phyloP scores from a whole-genome alignment of 2,113 vertebrate genomes.

The Mungos mungo region DNA sequence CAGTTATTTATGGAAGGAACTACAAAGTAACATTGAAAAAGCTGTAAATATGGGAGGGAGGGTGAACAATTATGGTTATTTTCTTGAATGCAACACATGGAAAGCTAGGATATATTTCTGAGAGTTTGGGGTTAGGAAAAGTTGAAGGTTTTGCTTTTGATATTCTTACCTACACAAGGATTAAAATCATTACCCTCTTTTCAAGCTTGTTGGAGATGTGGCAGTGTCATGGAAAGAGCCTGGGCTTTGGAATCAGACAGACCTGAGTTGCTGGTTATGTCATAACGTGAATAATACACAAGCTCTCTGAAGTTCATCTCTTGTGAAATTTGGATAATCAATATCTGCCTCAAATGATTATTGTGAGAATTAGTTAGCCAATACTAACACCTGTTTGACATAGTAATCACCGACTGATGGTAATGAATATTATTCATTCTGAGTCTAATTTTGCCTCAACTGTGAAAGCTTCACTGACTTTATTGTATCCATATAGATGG shows the following conservation, averaged over 20 bases:
- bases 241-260: background rate
- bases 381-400: background rate
- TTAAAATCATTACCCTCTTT: background rate
- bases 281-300: background rate
- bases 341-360: background rate
- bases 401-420: background rate
- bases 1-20: background rate
- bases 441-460: background rate
- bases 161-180: background rate
- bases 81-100: background rate
- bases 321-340: background rate
- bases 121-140: background rate
- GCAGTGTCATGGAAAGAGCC: background rate
- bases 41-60: background rate
- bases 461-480: background rate
- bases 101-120: background rate
- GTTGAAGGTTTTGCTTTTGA: background rate
- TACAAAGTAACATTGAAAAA: background rate
- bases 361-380: background rate
- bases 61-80: background rate
- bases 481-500: background rate
- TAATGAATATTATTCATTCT: background rate
- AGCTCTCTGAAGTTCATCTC: background rate
- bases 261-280: background rate
- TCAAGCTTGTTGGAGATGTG: background rate